These are phyloP conservation scores for Catostylus mosaicus DNA, from an alignment of 30 jellyfish, hydroid and myxozoan genomes.

Conservation along the genomic window DNA sequence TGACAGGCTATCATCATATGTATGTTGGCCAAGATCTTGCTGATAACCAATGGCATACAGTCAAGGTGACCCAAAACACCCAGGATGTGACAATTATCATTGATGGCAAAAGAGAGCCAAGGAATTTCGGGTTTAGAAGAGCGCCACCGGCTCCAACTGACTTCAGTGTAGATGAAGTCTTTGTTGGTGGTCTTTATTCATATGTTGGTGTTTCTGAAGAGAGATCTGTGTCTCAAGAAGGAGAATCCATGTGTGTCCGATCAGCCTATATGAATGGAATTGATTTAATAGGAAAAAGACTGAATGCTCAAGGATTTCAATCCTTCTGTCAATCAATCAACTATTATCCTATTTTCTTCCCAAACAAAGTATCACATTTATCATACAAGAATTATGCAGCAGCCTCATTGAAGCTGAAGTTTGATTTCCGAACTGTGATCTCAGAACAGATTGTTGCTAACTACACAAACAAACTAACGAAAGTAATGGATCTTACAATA, in stretches of 20 bases:
- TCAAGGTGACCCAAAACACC: conserved; percentile 80
- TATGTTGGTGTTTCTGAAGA: conserved; percentile 73
- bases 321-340: conserved; percentile 69
- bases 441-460: conserved; percentile 76
- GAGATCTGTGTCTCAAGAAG: conserved; percentile 80
- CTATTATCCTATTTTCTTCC: conserved; percentile 88
- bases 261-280: conserved; percentile 76
- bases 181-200: conserved; percentile 83
- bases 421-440: conserved; percentile 88
- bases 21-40: conserved; percentile 95
- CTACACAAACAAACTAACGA: conserved; percentile 76
- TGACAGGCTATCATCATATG: conserved; percentile 87
- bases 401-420: conserved; percentile 58
- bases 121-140: conserved; percentile 73
- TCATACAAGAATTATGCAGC: conserved; percentile 56
- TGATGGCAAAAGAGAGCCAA: conserved; percentile 79
- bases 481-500: conserved; percentile 66
- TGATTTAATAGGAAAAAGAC: conserved; percentile 20
- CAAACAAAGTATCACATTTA: conserved; percentile 90
- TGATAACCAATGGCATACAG: conserved; percentile 97
- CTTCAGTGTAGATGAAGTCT: conserved; percentile 78
- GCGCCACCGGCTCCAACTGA: conserved; percentile 97
- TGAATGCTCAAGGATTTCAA: conserved; percentile 11
- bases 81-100: conserved; percentile 82
- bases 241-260: conserved; percentile 73